Evolutionary conservation across 2,888 invertebrate species (phyloP), one percentile per base, ranked within the genome.

Genomic region (Ramazzottius varieornatus): DNA sequence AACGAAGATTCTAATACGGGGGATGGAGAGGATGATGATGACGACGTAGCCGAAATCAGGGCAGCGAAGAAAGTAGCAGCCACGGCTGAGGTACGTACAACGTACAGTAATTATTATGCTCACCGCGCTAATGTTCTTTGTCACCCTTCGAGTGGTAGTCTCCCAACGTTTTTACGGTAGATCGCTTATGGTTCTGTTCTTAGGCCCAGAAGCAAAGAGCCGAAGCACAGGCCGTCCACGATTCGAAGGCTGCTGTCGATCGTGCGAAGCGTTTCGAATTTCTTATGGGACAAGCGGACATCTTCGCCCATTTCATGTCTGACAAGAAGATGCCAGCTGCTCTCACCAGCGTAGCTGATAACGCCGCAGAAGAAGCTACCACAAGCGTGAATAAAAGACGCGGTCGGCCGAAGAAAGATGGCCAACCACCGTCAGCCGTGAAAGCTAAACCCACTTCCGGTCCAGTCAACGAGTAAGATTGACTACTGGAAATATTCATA

Each of bases 291-390:
- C 96, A 98, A 80, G 96, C 98, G 0, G 96, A 98, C 76, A 88
- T 96, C 71, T 98, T 96, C 76, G 88, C 93, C 1, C 94, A 96
- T 81, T 96, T 96, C 75, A 92, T 98, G 89, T 82, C 83, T 64
- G 85, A 86, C 70, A 84, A 83, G 29, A 54, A 54, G 54, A 16
- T 8, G 29, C 24, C 54, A 54, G 54, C 54, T 4, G 20, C 54
- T 8, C 4, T 24, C 13, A 29, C 29, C 54, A 24, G 20, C 54
- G 29, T 4, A 4, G 20, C 54, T 29, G 54, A 24, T 8, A 4
- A n/a, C 16, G n/a, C 40, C 20, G 40, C 40, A 13, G 40, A 40
- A 8, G 40, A 40, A 20, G 8, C 40, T 20, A 40, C 8, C 40
- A 40, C 40, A 20, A 40, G 40, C 40, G 40, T 8, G 8, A 13